These are phyloP conservation scores for Zaprionus lachaisei DNA, from an alignment of 1,140 invertebrate genomes.

Conservation along the genomic window DNA sequence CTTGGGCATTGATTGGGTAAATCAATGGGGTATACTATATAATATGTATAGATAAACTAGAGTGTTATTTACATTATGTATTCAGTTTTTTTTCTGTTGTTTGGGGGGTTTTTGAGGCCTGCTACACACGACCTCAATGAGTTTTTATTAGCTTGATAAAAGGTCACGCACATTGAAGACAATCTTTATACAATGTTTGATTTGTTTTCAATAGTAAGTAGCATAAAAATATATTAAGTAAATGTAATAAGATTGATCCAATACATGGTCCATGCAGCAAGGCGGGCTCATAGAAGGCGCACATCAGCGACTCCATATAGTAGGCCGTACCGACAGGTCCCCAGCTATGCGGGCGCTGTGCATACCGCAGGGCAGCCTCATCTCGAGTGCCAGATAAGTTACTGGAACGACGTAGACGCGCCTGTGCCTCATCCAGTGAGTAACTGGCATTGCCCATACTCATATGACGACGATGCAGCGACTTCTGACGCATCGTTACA, in stretches of 20 bases:
- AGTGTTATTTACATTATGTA: constrained; percentile 61
- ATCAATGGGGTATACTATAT: constrained; percentile 30
- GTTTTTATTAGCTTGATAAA: constrained; percentile 57
- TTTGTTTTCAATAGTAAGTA: constrained; percentile 36
- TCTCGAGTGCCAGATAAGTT: constrained; percentile 63
- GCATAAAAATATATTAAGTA: constrained; percentile 17
- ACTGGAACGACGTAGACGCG: constrained; percentile 56
- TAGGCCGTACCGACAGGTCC: constrained; percentile 82
- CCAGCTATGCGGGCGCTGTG: constrained; percentile 80
- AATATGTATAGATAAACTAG: constrained; percentile 10
- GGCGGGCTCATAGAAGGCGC: constrained; percentile 73
- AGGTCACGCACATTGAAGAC: constrained; percentile 61
- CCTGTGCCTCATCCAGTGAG: constrained; percentile 64
- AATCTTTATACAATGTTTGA: constrained; percentile 65
- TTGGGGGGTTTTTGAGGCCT: constrained; percentile 25
- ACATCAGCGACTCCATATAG: constrained; percentile 80
- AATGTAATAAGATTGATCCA: constrained; percentile 67
- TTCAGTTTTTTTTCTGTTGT: constrained; percentile 13
- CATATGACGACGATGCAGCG: constrained; percentile 75
- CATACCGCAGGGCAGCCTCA: constrained; percentile 40
- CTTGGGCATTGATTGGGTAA: constrained; percentile 33
- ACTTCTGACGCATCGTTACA: constrained; percentile 71
- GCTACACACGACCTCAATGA: constrained; percentile 65
- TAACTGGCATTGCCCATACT: constrained; percentile 79
- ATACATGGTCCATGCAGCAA: constrained; percentile 84